A percentile compares a stretch with the other conserved stretches of the same genome.
Conservation (phyloP, 1,140 invertebrate species). For the Armadillidium nasatum region DNA sequence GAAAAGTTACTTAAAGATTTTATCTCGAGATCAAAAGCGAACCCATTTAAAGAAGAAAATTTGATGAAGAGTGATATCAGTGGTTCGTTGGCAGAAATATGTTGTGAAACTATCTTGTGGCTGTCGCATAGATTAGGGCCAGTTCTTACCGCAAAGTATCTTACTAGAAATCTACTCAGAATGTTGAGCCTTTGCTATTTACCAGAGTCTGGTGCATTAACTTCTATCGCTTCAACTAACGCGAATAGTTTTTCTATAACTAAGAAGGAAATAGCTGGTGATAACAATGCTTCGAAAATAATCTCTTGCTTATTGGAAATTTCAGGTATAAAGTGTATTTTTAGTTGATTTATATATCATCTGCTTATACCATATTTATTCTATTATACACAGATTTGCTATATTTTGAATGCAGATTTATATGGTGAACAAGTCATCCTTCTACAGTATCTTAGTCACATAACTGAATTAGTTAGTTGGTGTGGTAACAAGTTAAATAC, state of each 20-base stretch:
- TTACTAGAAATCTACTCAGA: conserved; percentile 84
- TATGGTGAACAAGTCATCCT: conserved; percentile 92
- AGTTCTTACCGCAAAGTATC: conserved; percentile 80
- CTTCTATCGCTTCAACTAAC: conserved; percentile 34
- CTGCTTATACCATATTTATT: neutral
- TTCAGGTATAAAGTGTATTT: conserved; percentile 56
- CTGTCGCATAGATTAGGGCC: conserved; percentile 88
- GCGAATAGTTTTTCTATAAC: conserved; percentile 36
- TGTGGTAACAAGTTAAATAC: conserved; percentile 71
- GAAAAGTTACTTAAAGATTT: conserved; percentile 18
- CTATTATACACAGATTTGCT: neutral
- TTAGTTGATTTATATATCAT: neutral
- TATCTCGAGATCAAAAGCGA: too few species aligned
- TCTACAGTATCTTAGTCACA: conserved; percentile 89
- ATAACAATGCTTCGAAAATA: conserved; percentile 74
- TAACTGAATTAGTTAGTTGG: conserved; percentile 67
- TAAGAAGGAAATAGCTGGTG: conserved; percentile 57
- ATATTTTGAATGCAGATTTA: conserved; percentile 50
- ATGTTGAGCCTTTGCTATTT: conserved; percentile 92
- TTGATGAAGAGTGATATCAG: conserved; percentile 10
- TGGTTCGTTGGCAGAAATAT: conserved; percentile 62
- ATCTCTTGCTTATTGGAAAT: conserved; percentile 82
- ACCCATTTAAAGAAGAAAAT: neutral
- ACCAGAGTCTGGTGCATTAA: conserved; percentile 48
- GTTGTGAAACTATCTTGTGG: conserved; percentile 85